Base-by-base conservation (phyloP, 2,113 vertebrate genomes). In the Poecile atricapillus region DNA sequence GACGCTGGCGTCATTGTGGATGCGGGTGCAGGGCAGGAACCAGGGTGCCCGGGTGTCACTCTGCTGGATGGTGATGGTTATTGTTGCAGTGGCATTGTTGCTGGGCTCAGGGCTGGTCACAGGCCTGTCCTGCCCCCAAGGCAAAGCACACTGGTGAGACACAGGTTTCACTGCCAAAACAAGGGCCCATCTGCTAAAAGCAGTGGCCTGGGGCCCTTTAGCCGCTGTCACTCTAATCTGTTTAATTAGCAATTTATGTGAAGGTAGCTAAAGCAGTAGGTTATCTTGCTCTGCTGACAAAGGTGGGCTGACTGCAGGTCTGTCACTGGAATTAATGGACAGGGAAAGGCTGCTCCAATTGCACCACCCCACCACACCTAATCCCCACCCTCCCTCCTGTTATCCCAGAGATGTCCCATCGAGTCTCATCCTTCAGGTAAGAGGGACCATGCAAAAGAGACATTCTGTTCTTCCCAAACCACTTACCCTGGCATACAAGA, bases 11-110 rank as follows among this genome's bases (percentile, higher is more conserved):
- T 30, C 93, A 0, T 20, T 75, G 8, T 96, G 15, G 11, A 71
- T 65, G 41, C 88, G 69, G 92, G 76, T 93, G 53, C 99, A 99
- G 7, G 99, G 99, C 75, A 98, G 98, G 89, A 99, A 99, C 98
- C 98, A 98, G 7, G 99, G 99, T 0, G 98, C 97, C 30, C 97
- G 97, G 94, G 98, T 98, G 73, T 99, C 98, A 2, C 97, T 85
- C 73, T 99, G 98, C 59, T 93, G 64, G 81, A 99, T 96, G 5
- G 76, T 62, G 59, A 99, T 91, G 5, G 81, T 96, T 85, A 99
- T 98, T 13, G 97, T 98, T 43, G 98, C 94, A 4, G 97, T 98
- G 3, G 98, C 97, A 3, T 96, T 98, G 85, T 97, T 20, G 73
- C 47, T 97, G 78, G 25, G 69, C 0, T 90, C 87, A 0, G 3